Evolutionary conservation across 37 sponge, comb jelly and placozoan genomes (phyloP).

Genomic region (Beroe ovata): DNA sequence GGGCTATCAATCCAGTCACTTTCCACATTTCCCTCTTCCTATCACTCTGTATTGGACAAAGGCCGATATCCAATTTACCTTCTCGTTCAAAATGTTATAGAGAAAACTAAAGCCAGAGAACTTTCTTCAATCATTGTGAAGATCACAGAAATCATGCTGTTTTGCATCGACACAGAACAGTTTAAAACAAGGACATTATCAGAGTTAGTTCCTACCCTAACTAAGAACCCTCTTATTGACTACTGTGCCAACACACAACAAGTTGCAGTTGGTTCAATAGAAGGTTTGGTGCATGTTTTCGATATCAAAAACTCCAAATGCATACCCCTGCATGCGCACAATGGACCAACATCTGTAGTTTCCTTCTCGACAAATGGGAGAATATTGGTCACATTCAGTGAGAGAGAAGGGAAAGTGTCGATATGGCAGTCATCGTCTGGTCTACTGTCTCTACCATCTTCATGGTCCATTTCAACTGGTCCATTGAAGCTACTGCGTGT

Average conservation of each 20-base stretch:
- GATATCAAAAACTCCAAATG: constrained; percentile 15
- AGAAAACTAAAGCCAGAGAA: constrained; percentile 42
- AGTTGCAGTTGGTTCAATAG: constrained; percentile 42
- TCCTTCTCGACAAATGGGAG: constrained; percentile 23
- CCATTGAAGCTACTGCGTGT: constrained; percentile 14
- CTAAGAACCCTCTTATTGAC: constrained; percentile 59
- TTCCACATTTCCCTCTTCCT: constrained; percentile 34
- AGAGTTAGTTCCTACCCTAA: constrained; percentile 28
- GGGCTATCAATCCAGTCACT: constrained; percentile 41
- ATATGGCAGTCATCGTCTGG: constrained; percentile 30
- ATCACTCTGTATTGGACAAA: constrained; percentile 17
- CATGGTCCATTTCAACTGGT: constrained; percentile 21
- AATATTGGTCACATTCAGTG: constrained; percentile 45
- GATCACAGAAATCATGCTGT: constrained; percentile 53
- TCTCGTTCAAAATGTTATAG: constrained; percentile 54
- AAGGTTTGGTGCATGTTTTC: constrained; percentile 44
- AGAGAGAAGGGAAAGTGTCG: constrained; percentile 25
- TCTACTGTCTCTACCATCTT: constrained; percentile 8
- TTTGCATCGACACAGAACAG: constrained; percentile 55
- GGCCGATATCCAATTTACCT: constrained; percentile 53
- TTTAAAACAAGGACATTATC: constrained; percentile 48
- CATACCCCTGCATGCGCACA: constrained; percentile 29
- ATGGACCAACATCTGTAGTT: constrained; percentile 23
- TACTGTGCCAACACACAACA: constrained; percentile 49
- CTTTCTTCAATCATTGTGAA: constrained; percentile 5